Base-by-base conservation (phyloP, 2,888 invertebrate genomes). In the Ethmia dodecea region DNA sequence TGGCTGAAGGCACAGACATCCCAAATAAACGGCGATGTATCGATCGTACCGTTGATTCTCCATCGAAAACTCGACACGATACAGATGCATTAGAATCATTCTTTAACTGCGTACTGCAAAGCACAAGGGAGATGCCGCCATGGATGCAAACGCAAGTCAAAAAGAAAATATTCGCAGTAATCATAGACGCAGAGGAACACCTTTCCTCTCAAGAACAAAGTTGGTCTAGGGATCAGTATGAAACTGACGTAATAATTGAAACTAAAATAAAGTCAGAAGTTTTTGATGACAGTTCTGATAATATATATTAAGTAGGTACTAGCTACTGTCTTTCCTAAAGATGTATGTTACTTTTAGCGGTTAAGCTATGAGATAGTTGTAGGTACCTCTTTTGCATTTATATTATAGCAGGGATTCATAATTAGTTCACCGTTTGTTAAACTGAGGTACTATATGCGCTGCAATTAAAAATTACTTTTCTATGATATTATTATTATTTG, bases 121-220 rank as follows among this genome's bases (percentile, higher is more conserved):
- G 77, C 27, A 78, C 83, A 1, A 63, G 72, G 50, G 71, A 70
- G 32, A 81, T 84, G 83, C 81, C 83, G 0, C 55, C 45, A 6
- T 80, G 76, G 78, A 79, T 84, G 77, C 83, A 83, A 55, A 84
- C 81, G 1, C 80, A 79, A 59, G 79, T 84, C 0, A 84, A 84
- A 45, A 84, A 81, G 47, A 84, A 75, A 52, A 79, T 83, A 52
- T 84, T 84, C 40, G 75, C 73, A 1, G 71, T 81, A 3, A 73
- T 84, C 11, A 83, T 83, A 36, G 77, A 81, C 13, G 77, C 83
- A 0, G 83, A 84, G 40, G 81, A 84, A 51, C 55, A 54, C 26
- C 47, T 81, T 5, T 69, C 76, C 2, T 47, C 57, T 5, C 65
- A 60, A 42, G 52, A 46, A 5, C 54, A 52, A 27, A 37, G 40